Percentiles rank a stretch among this genome's conserved stretches.
Conservation (phyloP, 1,140 invertebrate genomes). For the Palaemon carinicauda region DNA sequence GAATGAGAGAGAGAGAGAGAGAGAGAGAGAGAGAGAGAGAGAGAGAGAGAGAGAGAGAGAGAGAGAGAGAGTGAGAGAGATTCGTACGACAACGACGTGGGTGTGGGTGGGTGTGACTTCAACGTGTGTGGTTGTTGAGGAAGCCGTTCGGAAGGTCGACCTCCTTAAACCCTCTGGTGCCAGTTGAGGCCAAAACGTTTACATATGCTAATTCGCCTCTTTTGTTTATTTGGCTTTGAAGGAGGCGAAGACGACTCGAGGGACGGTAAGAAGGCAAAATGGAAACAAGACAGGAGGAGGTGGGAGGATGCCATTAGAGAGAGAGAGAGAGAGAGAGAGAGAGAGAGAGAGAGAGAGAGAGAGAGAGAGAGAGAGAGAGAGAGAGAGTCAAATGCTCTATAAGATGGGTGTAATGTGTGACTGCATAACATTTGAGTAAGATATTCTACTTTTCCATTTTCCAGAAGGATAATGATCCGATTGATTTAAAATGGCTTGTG, state of each 20-base stretch:
- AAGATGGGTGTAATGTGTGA: too few relatives aligned
- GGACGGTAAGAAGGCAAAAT: neutral
- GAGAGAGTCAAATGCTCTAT: neutral
- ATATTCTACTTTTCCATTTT: too few relatives aligned
- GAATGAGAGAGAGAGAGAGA: too few relatives aligned
- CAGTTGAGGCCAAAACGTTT: constrained; percentile 2
- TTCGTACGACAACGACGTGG: too few relatives aligned
- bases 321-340: neutral
- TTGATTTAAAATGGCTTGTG: too few relatives aligned
- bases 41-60: too few relatives aligned
- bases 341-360: neutral
- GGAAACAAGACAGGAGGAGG: neutral
- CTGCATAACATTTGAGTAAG: too few relatives aligned
- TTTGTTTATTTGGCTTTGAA: neutral
- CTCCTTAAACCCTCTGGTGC: neutral
- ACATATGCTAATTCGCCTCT: neutral
- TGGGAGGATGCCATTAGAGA: neutral
- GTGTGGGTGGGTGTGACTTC: neutral
- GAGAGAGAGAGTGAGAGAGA: too few relatives aligned
- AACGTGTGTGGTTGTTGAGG: neutral
- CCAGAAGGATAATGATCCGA: too few relatives aligned
- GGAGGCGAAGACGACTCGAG: neutral
- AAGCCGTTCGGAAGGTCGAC: neutral
- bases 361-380: neutral
- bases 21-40: too few relatives aligned